phyloP scores from a whole-genome alignment of 2,888 invertebrate species.

The Tubulanus polymorphus region DNA sequence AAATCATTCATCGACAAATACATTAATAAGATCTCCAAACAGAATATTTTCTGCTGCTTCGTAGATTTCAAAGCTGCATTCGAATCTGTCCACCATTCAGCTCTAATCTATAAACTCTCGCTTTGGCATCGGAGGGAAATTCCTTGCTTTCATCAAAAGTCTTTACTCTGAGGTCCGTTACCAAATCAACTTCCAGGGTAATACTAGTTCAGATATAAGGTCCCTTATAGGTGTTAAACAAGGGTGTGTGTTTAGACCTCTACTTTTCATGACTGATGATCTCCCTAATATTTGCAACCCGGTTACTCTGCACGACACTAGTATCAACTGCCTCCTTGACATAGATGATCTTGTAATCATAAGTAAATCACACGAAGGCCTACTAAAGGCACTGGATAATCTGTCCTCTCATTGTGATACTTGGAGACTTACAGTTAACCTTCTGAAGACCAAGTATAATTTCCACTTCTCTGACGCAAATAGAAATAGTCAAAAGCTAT shows the following conservation, averaged over 20 bases:
- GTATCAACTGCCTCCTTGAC: background rate
- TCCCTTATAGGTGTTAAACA: background rate
- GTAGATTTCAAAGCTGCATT: conserved; percentile 1
- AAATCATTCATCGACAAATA: background rate
- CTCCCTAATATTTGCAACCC: background rate
- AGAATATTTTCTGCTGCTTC: too few relatives aligned
- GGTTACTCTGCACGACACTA: background rate
- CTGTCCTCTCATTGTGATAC: background rate
- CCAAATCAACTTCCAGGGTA: background rate
- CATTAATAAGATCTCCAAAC: too few relatives aligned
- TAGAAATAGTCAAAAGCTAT: background rate
- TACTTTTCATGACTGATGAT: background rate
- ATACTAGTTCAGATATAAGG: background rate
- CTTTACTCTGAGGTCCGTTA: background rate
- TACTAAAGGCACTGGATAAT: background rate
- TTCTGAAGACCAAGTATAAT: background rate
- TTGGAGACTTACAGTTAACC: background rate
- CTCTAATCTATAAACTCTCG: background rate
- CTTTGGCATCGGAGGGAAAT: background rate
- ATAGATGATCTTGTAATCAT: background rate
- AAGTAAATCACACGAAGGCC: background rate
- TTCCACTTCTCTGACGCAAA: background rate
- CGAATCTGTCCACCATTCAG: background rate
- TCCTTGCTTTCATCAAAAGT: background rate
- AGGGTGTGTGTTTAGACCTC: background rate